Evolutionary conservation across 2,888 invertebrate species (phyloP).

Genomic region (Leptinotarsa juncta): DNA sequence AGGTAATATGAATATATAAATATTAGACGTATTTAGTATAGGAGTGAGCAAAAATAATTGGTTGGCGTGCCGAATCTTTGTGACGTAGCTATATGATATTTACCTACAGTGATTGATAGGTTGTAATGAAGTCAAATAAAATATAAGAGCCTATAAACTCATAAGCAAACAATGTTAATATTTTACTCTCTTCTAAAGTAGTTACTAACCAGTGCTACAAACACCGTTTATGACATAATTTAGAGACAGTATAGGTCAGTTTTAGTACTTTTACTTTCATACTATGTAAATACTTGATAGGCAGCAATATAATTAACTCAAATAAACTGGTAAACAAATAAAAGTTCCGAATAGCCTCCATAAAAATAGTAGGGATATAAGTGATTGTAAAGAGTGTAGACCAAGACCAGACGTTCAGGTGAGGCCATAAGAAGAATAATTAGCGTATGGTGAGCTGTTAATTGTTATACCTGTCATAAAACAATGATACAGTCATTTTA

Average conservation of each 20-base stretch:
- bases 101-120: slow-evolving; percentile 50
- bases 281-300: slow-evolving; percentile 64
- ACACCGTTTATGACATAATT: slow-evolving; percentile 64
- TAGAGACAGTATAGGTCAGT: slow-evolving; percentile 62
- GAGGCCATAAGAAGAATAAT: slow-evolving; percentile 57
- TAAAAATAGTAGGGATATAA: slow-evolving; percentile 53
- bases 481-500: slow-evolving; percentile 61
- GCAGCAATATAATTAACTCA: slow-evolving; percentile 63
- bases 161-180: slow-evolving; percentile 60
- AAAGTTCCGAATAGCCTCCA: slow-evolving; percentile 60
- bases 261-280: slow-evolving; percentile 64
- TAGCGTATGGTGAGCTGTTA: slow-evolving; percentile 59
- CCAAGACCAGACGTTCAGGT: slow-evolving; percentile 49
- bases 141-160: slow-evolving; percentile 56
- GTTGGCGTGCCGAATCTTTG: not conserved
- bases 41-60: not conserved
- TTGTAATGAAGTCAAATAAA: slow-evolving; percentile 54
- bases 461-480: slow-evolving; percentile 61
- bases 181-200: slow-evolving; percentile 63
- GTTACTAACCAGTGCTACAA: slow-evolving; percentile 64
- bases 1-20: too few relatives aligned
- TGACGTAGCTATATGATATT: slow-evolving; percentile 43
- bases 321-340: slow-evolving; percentile 65
- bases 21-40: too few relatives aligned
- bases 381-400: slow-evolving; percentile 48